Conservation (phyloP, 64 coral and sea anemone genomes). For the Astreopora myriophthalma region DNA sequence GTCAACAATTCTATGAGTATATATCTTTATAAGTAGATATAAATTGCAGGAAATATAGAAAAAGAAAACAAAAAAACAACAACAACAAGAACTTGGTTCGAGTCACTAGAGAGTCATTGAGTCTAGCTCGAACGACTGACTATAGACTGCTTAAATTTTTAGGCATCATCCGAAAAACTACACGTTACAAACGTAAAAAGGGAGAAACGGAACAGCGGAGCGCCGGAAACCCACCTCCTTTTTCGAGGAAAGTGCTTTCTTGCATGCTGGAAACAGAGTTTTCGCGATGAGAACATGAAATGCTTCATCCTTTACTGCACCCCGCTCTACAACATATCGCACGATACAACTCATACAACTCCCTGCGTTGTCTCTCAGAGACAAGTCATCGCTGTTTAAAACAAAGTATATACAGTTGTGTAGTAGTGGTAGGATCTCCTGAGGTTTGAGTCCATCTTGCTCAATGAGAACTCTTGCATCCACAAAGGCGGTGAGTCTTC, state of each 20-base stretch:
- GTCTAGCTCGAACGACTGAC: too few relatives aligned
- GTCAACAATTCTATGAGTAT: too few relatives aligned
- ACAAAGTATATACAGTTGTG: constrained; percentile 88
- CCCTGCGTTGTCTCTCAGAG: constrained; percentile 77
- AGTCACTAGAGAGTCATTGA: neutral
- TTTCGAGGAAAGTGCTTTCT: constrained; percentile 68
- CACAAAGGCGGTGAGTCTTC: constrained; percentile 49
- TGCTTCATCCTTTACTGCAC: constrained; percentile 42
- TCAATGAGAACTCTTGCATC: constrained; percentile 56
- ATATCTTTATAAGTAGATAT: too few relatives aligned
- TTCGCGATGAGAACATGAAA: constrained; percentile 76
- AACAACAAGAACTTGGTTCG: too few relatives aligned
- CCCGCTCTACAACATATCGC: constrained; percentile 45
- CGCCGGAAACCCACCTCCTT: constrained; percentile 77
- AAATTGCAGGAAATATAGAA: too few relatives aligned
- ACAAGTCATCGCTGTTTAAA: constrained; percentile 71
- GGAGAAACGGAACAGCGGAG: too few relatives aligned
- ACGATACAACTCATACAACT: constrained; percentile 74
- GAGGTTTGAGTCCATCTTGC: constrained; percentile 8
- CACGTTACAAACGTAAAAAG: too few relatives aligned
- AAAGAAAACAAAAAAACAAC: neutral
- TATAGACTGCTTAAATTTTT: too few relatives aligned
- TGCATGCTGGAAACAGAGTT: constrained; percentile 77
- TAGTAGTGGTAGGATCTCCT: constrained; percentile 59
- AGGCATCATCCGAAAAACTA: too few relatives aligned